These are phyloP conservation scores for Ctenoplectra terminalis DNA, from an alignment of 1,140 invertebrate genomes.

Conservation along the genomic window DNA sequence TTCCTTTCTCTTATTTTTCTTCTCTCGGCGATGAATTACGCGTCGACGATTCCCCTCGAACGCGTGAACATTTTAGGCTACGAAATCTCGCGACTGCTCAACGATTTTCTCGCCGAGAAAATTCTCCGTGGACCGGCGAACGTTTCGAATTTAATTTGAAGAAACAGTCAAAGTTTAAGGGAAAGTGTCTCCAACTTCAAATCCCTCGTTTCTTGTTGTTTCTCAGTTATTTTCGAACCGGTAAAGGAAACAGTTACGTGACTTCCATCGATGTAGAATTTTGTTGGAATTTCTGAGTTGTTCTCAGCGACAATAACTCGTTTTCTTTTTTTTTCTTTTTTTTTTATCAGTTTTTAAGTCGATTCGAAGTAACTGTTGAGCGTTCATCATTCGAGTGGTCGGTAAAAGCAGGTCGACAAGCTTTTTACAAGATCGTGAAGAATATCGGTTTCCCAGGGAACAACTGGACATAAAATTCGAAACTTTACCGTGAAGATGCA, in stretches of 20 bases:
- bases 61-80: constrained; percentile 18
- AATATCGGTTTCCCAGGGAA: not conserved
- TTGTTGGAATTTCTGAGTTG: too few relatives aligned
- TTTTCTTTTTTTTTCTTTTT: too few relatives aligned
- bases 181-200: not conserved
- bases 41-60: constrained; percentile 12
- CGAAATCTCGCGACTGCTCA: not conserved
- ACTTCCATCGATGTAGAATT: not conserved
- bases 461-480: constrained; percentile 37
- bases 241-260: too few relatives aligned
- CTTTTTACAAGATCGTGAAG: constrained; percentile 4
- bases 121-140: not conserved
- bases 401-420: not conserved
- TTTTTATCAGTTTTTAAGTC: too few relatives aligned
- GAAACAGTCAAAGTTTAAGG: not conserved
- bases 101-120: not conserved
- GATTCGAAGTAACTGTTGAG: not conserved
- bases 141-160: not conserved
- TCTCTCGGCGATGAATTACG: constrained; percentile 39
- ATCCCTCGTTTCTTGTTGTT: too few relatives aligned
- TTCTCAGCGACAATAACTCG: too few relatives aligned
- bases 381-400: not conserved
- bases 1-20: not conserved
- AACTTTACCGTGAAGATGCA: constrained; percentile 16
- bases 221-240: too few relatives aligned